Percentiles rank a stretch among this genome's conserved stretches.
Conservation (phyloP, 2,888 invertebrate species). For the Antheraea assamensis region DNA sequence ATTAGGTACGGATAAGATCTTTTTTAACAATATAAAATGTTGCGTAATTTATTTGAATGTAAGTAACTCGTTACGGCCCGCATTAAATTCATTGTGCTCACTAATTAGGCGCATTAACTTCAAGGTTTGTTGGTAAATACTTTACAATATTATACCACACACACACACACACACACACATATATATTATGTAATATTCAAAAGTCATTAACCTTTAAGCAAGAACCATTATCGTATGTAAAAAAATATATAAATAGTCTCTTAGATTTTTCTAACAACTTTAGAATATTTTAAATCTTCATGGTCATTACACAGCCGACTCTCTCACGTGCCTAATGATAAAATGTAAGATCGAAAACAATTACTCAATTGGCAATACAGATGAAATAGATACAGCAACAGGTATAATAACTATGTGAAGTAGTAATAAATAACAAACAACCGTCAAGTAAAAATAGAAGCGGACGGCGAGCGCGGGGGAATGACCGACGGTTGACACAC, state of each 20-base stretch:
- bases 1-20: conserved; percentile 3
- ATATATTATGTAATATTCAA: conserved; percentile 12
- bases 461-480: conserved; percentile 65
- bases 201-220: conserved; percentile 7
- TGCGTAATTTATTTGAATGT: conserved; percentile 10
- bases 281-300: neutral
- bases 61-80: neutral
- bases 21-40: conserved; percentile 8
- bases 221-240: neutral
- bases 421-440: conserved; percentile 75
- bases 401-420: conserved; percentile 36
- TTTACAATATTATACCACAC: neutral
- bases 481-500: conserved; percentile 79
- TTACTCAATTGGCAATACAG: conserved; percentile 58
- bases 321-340: neutral
- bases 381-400: conserved; percentile 47
- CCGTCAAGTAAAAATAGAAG: conserved; percentile 72
- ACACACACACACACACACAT: neutral
- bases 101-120: conserved; percentile 2
- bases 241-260: neutral
- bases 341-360: conserved; percentile 39
- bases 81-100: conserved; percentile 13
- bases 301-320: neutral
- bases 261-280: neutral
- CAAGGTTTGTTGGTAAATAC: conserved; percentile 12